Conservation (phyloP, 2,113 vertebrate genomes). For the Phycodurus eques region DNA sequence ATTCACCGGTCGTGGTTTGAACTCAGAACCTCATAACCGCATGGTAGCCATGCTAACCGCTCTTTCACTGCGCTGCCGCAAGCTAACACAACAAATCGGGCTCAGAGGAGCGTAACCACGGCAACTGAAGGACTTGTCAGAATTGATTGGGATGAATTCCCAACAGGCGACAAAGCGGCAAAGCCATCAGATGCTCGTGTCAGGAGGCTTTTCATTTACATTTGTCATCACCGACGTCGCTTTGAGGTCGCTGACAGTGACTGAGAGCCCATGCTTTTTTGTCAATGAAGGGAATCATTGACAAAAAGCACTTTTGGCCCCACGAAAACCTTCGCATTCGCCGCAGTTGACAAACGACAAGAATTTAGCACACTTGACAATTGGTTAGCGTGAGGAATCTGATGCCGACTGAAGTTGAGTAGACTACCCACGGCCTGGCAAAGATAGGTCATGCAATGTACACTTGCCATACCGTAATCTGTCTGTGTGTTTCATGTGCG, state of each 20-base stretch:
- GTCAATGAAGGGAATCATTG: conserved; percentile 4
- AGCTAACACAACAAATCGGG: neutral
- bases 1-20: neutral
- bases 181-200: conserved; percentile 3
- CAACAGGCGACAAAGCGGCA: conserved; percentile 2
- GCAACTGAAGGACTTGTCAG: conserved; percentile 13
- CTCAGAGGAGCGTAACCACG: neutral
- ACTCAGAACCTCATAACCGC: neutral
- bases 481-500: no score
- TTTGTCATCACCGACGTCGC: conserved; percentile 1
- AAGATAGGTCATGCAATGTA: no score
- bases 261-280: neutral
- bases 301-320: neutral
- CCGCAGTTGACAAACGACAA: neutral
- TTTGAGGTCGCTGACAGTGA: conserved; percentile 1
- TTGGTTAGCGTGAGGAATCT: neutral
- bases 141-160: conserved; percentile 2
- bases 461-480: no score
- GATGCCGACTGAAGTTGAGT: neutral
- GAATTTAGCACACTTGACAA: neutral
- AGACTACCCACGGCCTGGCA: neutral
- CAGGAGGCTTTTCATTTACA: conserved; percentile 5
- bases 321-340: neutral
- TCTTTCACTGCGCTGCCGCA: neutral
- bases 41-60: neutral